Conservation (phyloP, 2,797 vertebrate genomes). For the Ceryle rudis region DNA sequence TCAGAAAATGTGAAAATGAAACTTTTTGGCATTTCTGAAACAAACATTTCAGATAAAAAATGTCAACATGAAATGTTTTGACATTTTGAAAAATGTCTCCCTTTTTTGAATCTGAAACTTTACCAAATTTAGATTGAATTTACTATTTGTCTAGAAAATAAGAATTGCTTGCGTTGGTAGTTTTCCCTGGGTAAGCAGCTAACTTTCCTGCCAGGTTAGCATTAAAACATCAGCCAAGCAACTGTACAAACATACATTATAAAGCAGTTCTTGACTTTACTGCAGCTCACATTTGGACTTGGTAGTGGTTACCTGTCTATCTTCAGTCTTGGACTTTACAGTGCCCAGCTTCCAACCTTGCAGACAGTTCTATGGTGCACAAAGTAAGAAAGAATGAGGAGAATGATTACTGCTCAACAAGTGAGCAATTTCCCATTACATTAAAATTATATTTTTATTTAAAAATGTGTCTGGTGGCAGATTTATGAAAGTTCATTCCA, state of each 20-base stretch:
- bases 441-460: neutral
- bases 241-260: neutral
- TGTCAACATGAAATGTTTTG: constrained; percentile 57
- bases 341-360: neutral
- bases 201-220: constrained; percentile 7
- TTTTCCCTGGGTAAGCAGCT: constrained; percentile 32
- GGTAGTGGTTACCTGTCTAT: neutral
- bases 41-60: constrained; percentile 62
- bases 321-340: neutral
- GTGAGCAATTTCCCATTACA: neutral
- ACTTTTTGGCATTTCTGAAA: constrained; percentile 53
- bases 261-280: neutral
- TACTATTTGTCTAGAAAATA: constrained; percentile 41
- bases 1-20: constrained; percentile 50
- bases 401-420: neutral
- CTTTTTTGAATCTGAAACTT: constrained; percentile 23
- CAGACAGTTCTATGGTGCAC: neutral
- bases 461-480: neutral
- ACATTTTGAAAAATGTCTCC: constrained; percentile 48
- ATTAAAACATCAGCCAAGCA: neutral
- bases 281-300: neutral
- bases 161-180: neutral
- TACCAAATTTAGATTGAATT: constrained; percentile 55
- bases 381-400: neutral
- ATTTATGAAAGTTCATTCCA: neutral